Evolutionary conservation across 1,140 invertebrate genomes (phyloP), one percentile per base, ranked within the genome.

Genomic region (Vanessa atalanta): DNA sequence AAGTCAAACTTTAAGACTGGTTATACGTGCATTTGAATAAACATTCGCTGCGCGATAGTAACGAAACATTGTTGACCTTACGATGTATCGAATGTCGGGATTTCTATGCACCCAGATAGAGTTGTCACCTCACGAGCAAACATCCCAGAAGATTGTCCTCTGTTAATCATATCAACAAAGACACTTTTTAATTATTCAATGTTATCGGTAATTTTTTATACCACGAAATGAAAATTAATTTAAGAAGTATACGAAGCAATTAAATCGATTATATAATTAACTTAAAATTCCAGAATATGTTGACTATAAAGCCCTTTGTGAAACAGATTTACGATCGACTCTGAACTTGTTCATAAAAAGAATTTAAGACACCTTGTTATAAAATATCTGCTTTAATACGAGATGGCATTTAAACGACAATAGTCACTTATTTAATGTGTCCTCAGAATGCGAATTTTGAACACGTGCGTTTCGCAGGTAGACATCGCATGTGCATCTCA

Each of bases 21-120:
- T 85, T 88, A 83, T 86, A 87, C 81, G 80, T 89, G 88, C 91
- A 93, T 91, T 92, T 91, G 90, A 91, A 91, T 91, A 93, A 92
- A 93, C 90, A 91, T 84, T 86, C 78, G 84, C 79, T 77, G 75
- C 77, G 82, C 79, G 85, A 89, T 88, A 88, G 78, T 86, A 88
- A 90, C 86, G 82, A 83, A 88, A 87, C 85, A 88, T 83, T 90
- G 81, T 90, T 92, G 87, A 90, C 87, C 88, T 88, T 83, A 84
- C 79, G 76, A 75, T 79, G 81, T 90, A 90, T 89, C 84, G 86
- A 84, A 88, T 91, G 79, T 85, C 88, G 78, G 80, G 31, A 60
- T 76, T 20, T 82, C 82, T 83, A 71, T 85, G 83, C 73, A 77
- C 74, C 70, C 75, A 73, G 84, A 89, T 89, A 88, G 82, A 88